Conservation (phyloP, 2,888 invertebrate genomes). For the Nebria brevicollis region DNA sequence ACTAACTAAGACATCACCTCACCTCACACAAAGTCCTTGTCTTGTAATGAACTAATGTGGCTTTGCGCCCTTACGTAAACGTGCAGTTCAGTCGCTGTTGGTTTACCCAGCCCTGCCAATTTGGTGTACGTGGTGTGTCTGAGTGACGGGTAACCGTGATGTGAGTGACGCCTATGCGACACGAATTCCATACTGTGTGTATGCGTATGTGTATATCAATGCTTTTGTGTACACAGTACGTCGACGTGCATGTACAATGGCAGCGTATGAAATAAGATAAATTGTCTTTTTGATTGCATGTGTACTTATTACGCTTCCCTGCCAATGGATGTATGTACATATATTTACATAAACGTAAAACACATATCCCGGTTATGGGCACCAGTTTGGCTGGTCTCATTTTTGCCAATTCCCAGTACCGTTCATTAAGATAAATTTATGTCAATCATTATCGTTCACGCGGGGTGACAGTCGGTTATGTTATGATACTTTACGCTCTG, state of each 20-base stretch:
- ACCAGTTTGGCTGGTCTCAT: slow-evolving; percentile 32
- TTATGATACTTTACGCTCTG: slow-evolving; percentile 61
- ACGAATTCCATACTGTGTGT: slow-evolving; percentile 44
- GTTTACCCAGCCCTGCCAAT: neutral
- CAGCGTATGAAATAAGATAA: slow-evolving; percentile 54
- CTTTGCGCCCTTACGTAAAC: neutral
- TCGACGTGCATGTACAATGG: slow-evolving; percentile 20
- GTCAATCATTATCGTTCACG: slow-evolving; percentile 63
- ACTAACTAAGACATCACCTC: slow-evolving; percentile 11
- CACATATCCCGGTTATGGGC: slow-evolving; percentile 53
- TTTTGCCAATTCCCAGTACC: slow-evolving; percentile 50
- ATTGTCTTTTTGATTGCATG: slow-evolving; percentile 54
- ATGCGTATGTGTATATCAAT: slow-evolving; percentile 55
- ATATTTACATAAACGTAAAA: slow-evolving; percentile 52
- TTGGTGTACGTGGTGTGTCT: neutral
- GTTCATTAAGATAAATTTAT: slow-evolving; percentile 64
- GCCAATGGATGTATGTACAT: slow-evolving; percentile 14
- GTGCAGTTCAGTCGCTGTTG: neutral
- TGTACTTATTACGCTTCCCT: slow-evolving; percentile 51
- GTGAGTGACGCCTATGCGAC: neutral
- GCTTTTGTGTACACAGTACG: slow-evolving; percentile 52
- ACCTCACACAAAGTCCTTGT: slow-evolving; percentile 6
- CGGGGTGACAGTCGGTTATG: slow-evolving; percentile 62
- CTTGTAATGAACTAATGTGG: slow-evolving; percentile 1
- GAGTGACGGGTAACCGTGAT: neutral